A percentile compares a stretch with the other conserved stretches of the same genome.
These are phyloP conservation scores for Heliconius sara DNA, from an alignment of 2,888 invertebrate species.

Conservation along the genomic window DNA sequence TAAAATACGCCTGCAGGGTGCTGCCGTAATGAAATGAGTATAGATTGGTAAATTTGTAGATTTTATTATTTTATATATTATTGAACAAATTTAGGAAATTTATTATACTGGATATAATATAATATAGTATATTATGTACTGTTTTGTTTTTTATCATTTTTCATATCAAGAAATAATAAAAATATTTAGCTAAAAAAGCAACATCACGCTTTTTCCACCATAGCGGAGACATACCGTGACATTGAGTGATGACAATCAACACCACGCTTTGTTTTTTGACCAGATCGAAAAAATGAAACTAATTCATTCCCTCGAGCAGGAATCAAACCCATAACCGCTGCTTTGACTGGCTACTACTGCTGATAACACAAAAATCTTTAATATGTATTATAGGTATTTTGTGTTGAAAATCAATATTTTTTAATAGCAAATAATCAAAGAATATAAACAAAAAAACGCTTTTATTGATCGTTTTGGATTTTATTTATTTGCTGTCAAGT, in stretches of 20 bases:
- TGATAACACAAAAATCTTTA: too few species aligned
- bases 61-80: conserved; percentile 10
- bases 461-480: neutral
- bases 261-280: neutral
- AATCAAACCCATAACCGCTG: neutral
- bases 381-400: neutral
- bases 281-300: neutral
- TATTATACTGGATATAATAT: neutral
- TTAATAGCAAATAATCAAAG: neutral
- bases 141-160: neutral
- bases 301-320: neutral
- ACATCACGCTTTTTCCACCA: neutral
- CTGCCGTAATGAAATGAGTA: conserved; percentile 13
- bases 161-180: too few species aligned
- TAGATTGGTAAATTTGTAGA: neutral
- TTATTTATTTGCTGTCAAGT: neutral
- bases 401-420: neutral
- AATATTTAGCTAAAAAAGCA: too few species aligned
- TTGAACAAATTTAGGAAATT: neutral
- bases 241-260: neutral
- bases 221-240: neutral
- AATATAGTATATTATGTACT: neutral
- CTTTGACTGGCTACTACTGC: neutral
- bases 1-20: conserved; percentile 16
- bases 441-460: neutral